Base-by-base conservation (phyloP, 1,140 invertebrate genomes). In the Trachelipus rathkii region DNA sequence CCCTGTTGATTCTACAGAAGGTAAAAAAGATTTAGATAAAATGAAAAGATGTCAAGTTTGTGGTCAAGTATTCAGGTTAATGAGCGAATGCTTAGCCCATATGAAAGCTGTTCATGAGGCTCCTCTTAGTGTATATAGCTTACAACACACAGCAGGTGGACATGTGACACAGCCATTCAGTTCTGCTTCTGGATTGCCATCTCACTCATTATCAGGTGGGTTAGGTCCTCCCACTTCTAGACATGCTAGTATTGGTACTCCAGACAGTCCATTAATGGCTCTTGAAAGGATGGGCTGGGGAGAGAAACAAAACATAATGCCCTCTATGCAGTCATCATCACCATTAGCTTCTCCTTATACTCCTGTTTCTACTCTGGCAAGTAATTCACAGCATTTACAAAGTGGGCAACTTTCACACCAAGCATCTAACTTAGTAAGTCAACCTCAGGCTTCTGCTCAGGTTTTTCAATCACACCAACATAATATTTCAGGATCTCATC, bases 61-160 rank as follows among this genome's bases (percentile, higher is more conserved):
- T 77, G 79, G 79, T 10, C 79, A 81, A 44, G 79, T 81, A n/a
- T 81, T 81, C 60, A 72, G 79, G 50, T 50, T 81, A 72, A 81
- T 81, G 79, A 81, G 79, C 53, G 79, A 81, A 68, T 81, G 79
- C 50, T 67, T 81, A 13, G 79, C 79, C 50, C 79, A 81, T 73
- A 81, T 78, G 79, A 81, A 81, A 71, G 72, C 79, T 46, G 79
- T 81, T 10, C 79, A 81, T 78, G 79, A 81, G 71, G 74, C 79
- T 33, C 79, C 79, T 43, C 73, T 81, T 24, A 77, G 75, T 69
- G 76, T 81, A 75, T 81, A 81, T 73, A 77, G 77, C 50, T 60
- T 81, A 13, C 79, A 78, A 53, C 79, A 78, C 68, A 72, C 77
- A 60, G 76, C 77, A 53, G 78, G 78, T 33, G 46, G 78, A 19